phyloP scores from a whole-genome alignment of 2,888 invertebrate genomes.

The Anthophora plumipes region DNA sequence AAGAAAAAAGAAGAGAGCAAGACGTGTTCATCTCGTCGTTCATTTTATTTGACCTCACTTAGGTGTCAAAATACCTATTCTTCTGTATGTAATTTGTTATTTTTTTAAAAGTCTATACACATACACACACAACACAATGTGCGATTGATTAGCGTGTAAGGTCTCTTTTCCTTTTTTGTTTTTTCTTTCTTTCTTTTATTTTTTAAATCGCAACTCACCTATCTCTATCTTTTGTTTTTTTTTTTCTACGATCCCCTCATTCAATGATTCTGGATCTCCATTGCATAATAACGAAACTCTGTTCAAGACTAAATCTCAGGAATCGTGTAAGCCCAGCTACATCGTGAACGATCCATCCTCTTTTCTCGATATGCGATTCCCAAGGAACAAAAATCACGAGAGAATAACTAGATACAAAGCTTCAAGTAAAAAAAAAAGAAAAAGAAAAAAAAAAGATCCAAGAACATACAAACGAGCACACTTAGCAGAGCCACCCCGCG shows the following conservation, averaged over 20 bases:
- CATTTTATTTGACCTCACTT: conserved; percentile 76
- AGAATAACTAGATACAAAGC: not conserved
- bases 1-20: conserved; percentile 28
- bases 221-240: too few relatives aligned
- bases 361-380: not conserved
- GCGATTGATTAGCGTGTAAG: conserved; percentile 81
- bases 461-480: not conserved
- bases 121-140: conserved; percentile 47
- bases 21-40: conserved; percentile 71
- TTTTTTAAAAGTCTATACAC: conserved; percentile 84
- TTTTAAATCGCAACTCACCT: conserved; percentile 37
- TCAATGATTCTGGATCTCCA: conserved; percentile 44
- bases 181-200: too few relatives aligned
- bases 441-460: not conserved
- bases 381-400: not conserved
- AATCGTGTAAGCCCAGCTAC: conserved; percentile 35
- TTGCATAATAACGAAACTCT: conserved; percentile 47
- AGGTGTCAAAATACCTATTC: conserved; percentile 79
- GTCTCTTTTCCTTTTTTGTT: conserved; percentile 37
- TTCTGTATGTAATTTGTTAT: conserved; percentile 84
- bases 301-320: conserved; percentile 62
- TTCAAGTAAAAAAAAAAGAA: not conserved
- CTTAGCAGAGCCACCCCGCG: conserved; percentile 20
- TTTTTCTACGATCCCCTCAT: conserved; percentile 15
- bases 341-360: conserved; percentile 41